Base-by-base conservation (phyloP, 2,113 vertebrate species). In the Mus spicilegus region DNA sequence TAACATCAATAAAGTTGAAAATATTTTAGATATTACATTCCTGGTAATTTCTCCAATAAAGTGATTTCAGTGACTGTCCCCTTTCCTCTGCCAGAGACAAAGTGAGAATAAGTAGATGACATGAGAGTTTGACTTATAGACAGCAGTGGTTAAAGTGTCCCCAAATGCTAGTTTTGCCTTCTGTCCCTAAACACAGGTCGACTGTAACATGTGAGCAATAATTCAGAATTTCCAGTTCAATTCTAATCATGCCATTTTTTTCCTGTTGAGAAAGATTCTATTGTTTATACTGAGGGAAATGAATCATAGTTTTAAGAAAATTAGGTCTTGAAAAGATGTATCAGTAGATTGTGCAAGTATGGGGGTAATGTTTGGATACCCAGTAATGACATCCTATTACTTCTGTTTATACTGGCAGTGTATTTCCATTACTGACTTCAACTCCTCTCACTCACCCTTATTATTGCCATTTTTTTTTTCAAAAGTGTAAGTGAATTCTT, bases 81-180 rank as follows among this genome's bases (percentile, higher is more conserved):
- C 39, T 49, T 67, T 70, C 20, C 26, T 56, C 6, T 75, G 1
- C 54, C 46, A 54, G 20, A 70, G 10, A 0, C 11, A 87, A 70
- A 16, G 5, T 13, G 30, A 51, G 28, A 49, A 42, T 90, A 7
- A 17, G 33, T 3, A 28, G 5, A 49, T 63, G 11, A 10, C 7
- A 26, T 63, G 56, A 49, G 26, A 36, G 6, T 36, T 70, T 20
- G 33, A 22, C 6, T 76, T 46, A 75, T 11, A 16, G 11, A 2
- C 13, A 20, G 4, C 22, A 8, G 26, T 42, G 2, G 3, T 33
- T 65, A 69, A 73, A 78, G 3, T 54, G 39, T 0, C 33, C 7
- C 24, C 28, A 22, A 36, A 1, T 13, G 33, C 11, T 17, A 42
- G 9, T 30, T 42, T 12, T 58, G 9, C 1, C 39, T 2, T 0